A percentile compares a stretch with the other conserved stretches of the same genome.
Evolutionary conservation across 2,797 vertebrate genomes (phyloP).

Genomic region (Parauchenoglanis ngamensis): DNA sequence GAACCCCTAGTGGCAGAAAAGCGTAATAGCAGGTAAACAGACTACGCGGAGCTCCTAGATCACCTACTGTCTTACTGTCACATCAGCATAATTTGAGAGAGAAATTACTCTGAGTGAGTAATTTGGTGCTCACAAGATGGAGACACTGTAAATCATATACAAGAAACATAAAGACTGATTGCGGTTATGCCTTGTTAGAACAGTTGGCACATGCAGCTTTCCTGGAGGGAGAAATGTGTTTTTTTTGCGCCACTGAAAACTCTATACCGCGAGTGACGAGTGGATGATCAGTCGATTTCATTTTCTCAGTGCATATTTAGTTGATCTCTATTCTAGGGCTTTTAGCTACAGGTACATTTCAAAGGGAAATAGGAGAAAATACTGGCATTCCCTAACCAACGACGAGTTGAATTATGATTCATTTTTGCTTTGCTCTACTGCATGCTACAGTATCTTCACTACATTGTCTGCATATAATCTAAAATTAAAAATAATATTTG

Average conservation of each 20-base stretch:
- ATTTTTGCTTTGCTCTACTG: not conserved
- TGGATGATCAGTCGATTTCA: not conserved
- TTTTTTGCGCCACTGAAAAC: not conserved
- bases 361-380: not conserved
- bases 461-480: not conserved
- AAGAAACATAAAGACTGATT: not conserved
- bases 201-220: not conserved
- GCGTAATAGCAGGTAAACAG: not conserved
- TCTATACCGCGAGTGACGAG: not conserved
- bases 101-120: not conserved
- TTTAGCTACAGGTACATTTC: not conserved
- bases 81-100: not conserved
- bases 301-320: too few species aligned
- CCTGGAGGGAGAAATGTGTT: not conserved
- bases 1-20: not conserved
- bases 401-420: not conserved
- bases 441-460: not conserved
- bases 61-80: not conserved
- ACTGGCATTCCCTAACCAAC: not conserved
- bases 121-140: not conserved
- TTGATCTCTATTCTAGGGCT: not conserved
- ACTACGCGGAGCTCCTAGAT: not conserved
- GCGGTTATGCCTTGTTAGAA: not conserved
- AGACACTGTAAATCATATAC: not conserved
- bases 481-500: not conserved